phyloP scores from a whole-genome alignment of 2,797 vertebrate genomes.

The Helarctos malayanus region DNA sequence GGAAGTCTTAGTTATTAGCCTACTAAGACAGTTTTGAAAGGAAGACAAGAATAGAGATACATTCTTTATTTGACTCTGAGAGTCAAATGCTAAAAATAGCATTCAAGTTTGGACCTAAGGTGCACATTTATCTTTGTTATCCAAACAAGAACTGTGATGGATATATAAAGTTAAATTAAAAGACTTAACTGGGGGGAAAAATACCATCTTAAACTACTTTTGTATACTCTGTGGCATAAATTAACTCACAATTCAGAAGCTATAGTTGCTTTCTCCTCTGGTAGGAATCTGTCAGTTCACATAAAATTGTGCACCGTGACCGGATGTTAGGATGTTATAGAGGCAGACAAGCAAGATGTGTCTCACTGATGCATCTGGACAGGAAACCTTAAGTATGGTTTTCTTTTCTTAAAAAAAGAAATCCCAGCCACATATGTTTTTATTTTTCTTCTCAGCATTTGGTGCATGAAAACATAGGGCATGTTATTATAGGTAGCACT shows the following conservation, averaged over 20 bases:
- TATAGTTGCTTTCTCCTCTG: neutral
- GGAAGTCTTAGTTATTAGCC: neutral
- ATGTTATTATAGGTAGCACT: conserved; percentile 64
- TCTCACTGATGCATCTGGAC: conserved; percentile 71
- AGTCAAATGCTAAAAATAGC: neutral
- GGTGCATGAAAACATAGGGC: conserved; percentile 43
- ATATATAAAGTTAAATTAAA: conserved; percentile 55
- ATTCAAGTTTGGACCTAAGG: neutral
- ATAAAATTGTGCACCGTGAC: conserved; percentile 46
- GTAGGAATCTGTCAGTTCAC: conserved; percentile 62
- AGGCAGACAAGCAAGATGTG: conserved; percentile 67
- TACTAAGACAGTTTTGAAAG: conserved; percentile 36
- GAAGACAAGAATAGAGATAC: neutral
- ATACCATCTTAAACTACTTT: conserved; percentile 53
- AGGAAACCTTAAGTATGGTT: conserved; percentile 79
- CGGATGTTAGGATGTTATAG: conserved; percentile 55
- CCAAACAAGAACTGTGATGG: neutral
- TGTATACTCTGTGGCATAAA: neutral
- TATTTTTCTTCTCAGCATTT: conserved; percentile 58
- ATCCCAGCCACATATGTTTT: conserved; percentile 49
- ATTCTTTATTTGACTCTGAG: conserved; percentile 3
- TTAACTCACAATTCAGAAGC: neutral
- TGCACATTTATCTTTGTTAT: conserved; percentile 26
- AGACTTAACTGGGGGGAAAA: neutral
- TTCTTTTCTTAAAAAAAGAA: conserved; percentile 76